Evolutionary conservation across 2,797 vertebrate species (phyloP), one percentile per base, ranked within the genome.

Genomic region (Poecilia gillii): DNA sequence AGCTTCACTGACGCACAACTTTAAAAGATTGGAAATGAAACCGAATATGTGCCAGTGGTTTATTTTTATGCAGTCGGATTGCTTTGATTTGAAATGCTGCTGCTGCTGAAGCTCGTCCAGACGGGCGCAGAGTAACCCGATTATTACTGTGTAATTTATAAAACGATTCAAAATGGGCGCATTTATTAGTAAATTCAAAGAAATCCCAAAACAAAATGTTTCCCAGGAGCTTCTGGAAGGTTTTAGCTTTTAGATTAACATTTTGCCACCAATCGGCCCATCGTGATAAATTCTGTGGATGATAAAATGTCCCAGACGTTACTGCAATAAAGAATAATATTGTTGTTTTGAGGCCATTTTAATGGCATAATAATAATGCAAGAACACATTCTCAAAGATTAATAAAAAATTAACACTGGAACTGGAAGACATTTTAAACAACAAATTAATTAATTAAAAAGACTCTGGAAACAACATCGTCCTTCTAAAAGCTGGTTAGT

Each of bases 1-100:
- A 16, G 43, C 28, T 62, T 68, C 3, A 25, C 5, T 68, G 66
- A 23, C 36, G 9, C 66, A 41, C 11, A 70, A 43, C 23, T 25
- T 70, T 43, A 43, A 43, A 70, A 43, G 39, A 9, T 70, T 70
- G 39, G 9, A 70, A 43, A 70, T 46, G 68, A 72, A 72, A 72
- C 68, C 23, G 12, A 28, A 72, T 72, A 28, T 45, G 41, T 28
- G 43, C 41, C 68, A 71, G 25, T 45, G 68, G 68, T 31, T 72
- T 28, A 28, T 72, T 28, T 46, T 3, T 16, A n/a, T 16, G 11
- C 68, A 14, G 66, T 13, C 25, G 4, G 25, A n/a, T 46, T 71
- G 6, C 41, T 72, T 70, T 70, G 66, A n/a, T 43, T 68, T 13
- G 31, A 68, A 41, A 68, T 7, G 66, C 39, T 3, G 5, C 59